phyloP scores from a whole-genome alignment of 2,113 vertebrate genomes.

The Oenanthe oenanthe region DNA sequence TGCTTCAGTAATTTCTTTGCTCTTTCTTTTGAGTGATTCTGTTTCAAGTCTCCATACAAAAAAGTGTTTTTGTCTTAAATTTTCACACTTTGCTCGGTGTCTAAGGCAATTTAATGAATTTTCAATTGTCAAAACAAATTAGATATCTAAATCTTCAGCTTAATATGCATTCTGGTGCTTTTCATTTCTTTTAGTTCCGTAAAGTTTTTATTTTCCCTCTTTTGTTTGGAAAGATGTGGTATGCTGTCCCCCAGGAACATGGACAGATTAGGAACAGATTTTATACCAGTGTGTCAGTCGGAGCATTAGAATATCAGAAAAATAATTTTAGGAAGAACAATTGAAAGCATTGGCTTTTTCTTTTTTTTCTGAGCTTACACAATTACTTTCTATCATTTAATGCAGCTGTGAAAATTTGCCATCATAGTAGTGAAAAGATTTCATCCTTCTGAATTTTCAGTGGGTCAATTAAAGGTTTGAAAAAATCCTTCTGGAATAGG shows the following conservation, averaged over 20 bases:
- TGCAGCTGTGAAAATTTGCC: background rate
- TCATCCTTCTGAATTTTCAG: background rate
- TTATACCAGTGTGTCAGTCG: background rate
- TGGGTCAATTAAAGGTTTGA: background rate
- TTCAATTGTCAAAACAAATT: background rate
- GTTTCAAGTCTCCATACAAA: background rate
- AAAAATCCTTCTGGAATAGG: background rate
- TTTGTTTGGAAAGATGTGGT: background rate
- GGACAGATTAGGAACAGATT: background rate
- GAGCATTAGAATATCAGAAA: background rate
- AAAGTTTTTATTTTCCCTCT: background rate
- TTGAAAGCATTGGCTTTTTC: background rate
- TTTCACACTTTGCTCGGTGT: background rate
- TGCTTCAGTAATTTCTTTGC: background rate
- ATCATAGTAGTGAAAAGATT: background rate
- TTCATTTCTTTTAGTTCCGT: background rate
- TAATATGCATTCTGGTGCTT: background rate
- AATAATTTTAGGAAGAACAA: background rate
- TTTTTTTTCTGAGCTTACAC: background rate
- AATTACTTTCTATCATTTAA: background rate
- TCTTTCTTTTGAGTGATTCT: background rate
- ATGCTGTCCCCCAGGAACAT: background rate
- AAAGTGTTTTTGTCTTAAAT: background rate
- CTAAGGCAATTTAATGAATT: background rate
- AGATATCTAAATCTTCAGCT: background rate